Evolutionary conservation across 1,140 invertebrate species (phyloP).

Genomic region (Apis mellifera): DNA sequence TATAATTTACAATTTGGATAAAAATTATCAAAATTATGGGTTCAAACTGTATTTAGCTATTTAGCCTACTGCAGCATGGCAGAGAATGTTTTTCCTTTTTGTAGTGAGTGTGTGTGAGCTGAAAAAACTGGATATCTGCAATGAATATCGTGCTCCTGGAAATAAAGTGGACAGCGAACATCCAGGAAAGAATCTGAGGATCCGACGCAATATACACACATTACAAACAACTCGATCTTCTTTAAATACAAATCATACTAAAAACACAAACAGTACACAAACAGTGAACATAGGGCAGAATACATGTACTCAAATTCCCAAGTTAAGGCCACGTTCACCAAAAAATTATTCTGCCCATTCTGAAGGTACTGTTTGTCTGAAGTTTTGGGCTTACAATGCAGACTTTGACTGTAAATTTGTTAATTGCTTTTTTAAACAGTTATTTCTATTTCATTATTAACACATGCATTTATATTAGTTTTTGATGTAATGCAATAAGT

Average conservation of each 20-base stretch:
- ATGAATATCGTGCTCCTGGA: conserved; percentile 67
- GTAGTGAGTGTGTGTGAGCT: conserved; percentile 80
- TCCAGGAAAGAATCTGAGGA: conserved; percentile 74
- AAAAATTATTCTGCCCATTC: conserved; percentile 74
- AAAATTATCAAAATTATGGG: conserved; percentile 8
- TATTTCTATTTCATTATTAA: conserved; percentile 20
- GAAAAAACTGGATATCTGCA: conserved; percentile 79
- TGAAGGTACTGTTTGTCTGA: conserved; percentile 76
- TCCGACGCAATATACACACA: conserved; percentile 71
- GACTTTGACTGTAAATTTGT: conserved; percentile 45
- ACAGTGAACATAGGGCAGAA: conserved; percentile 71
- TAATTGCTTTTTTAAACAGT: conserved; percentile 31
- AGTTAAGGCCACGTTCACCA: conserved; percentile 75
- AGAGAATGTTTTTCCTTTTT: conserved; percentile 80
- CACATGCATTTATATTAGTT: conserved; percentile 5
- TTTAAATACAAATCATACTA: conserved; percentile 70
- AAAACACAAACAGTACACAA: conserved; percentile 74
- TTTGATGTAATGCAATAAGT: conserved; percentile 10
- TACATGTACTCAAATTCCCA: conserved; percentile 75
- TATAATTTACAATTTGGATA: conserved; percentile 6
- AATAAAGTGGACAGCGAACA: conserved; percentile 69
- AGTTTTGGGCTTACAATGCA: conserved; percentile 60
- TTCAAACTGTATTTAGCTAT: conserved; percentile 54
- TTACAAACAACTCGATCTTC: conserved; percentile 71
- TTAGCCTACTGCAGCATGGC: conserved; percentile 78